Evolutionary conservation across 2,797 vertebrate species (phyloP).

Genomic region (Ispidina picta): DNA sequence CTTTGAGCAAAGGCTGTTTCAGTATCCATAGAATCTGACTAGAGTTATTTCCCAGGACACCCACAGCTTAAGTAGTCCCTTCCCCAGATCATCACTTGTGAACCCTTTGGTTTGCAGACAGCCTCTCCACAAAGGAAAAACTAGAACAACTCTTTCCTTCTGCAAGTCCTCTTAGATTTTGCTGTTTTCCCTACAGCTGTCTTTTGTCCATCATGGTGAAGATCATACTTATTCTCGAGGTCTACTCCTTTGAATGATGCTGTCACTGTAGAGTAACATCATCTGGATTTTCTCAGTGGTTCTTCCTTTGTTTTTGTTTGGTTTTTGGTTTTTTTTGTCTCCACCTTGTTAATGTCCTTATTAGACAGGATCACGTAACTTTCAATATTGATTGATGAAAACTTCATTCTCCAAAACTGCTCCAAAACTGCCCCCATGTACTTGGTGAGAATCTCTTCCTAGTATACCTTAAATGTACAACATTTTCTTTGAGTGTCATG

Average conservation of each 20-base stretch:
- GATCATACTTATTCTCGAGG: background rate
- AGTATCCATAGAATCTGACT: background rate
- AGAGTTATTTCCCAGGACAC: background rate
- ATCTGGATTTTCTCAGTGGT: background rate
- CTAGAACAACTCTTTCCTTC: background rate
- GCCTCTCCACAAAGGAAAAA: background rate
- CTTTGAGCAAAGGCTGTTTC: background rate
- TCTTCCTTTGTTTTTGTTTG: background rate
- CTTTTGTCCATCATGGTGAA: background rate
- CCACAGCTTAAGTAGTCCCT: fast-evolving
- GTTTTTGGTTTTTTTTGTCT: background rate
- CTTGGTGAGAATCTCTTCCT: background rate
- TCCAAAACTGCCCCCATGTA: fast-evolving
- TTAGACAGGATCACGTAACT: background rate
- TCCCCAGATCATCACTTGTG: background rate
- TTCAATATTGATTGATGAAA: background rate
- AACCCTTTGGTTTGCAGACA: background rate
- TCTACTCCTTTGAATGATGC: background rate
- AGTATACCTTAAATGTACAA: background rate
- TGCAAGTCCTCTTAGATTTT: background rate
- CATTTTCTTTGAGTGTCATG: background rate
- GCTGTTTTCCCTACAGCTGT: background rate
- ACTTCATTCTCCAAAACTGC: background rate
- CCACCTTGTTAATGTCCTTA: background rate
- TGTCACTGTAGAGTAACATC: background rate